Evolutionary conservation across 2,113 vertebrate species (phyloP).

Genomic region (Grus americana): DNA sequence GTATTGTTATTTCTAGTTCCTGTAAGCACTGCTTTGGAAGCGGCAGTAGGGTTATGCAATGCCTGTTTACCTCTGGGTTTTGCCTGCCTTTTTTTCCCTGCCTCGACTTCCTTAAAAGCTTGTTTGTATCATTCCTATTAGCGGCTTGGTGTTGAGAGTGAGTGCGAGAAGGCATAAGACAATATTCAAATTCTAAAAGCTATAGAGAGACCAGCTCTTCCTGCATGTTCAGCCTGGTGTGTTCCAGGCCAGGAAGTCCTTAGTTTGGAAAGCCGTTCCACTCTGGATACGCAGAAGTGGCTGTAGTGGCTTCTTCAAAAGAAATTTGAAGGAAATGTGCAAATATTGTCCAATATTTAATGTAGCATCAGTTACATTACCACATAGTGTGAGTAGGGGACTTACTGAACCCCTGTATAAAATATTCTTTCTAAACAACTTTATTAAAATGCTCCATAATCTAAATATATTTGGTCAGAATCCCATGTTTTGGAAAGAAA

Average conservation of each 20-base stretch:
- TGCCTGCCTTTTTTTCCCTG: not conserved
- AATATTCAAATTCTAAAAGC: not conserved
- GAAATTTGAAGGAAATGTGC: not conserved
- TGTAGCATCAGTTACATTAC: not conserved
- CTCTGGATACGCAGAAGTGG: not conserved
- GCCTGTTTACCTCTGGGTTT: not conserved
- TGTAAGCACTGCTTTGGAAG: not conserved
- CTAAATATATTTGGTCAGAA: not conserved
- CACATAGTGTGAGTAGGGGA: not conserved
- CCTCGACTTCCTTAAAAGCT: not conserved
- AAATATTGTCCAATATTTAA: not conserved
- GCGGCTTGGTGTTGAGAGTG: not conserved
- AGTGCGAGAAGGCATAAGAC: fast-evolving
- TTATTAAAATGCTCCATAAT: not conserved
- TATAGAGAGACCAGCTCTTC: not conserved
- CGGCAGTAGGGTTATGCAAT: not conserved
- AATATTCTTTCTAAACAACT: not conserved
- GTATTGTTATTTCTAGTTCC: not conserved
- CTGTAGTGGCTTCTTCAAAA: not conserved
- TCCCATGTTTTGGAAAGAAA: not conserved
- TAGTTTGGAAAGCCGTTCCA: not conserved
- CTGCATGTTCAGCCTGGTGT: not conserved
- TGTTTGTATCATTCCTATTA: not conserved
- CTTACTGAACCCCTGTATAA: not conserved
- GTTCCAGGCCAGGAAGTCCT: not conserved